These are phyloP conservation scores for Epicampocera succincta DNA, from an alignment of 2,888 invertebrate genomes.

Conservation along the genomic window DNA sequence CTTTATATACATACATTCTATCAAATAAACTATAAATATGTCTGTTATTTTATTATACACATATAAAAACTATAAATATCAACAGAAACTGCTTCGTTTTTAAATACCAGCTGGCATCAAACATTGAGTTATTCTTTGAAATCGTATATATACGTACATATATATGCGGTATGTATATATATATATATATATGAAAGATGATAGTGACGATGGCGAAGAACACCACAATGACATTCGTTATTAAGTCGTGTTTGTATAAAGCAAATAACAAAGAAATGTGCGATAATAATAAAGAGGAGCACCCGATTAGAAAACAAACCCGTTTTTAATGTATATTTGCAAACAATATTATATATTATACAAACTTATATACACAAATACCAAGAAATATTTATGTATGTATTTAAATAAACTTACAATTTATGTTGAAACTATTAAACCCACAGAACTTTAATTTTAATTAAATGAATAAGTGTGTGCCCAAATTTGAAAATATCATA, in stretches of 20 bases:
- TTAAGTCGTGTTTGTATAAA: slow-evolving; percentile 23
- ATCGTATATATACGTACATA: neutral
- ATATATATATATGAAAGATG: slow-evolving; percentile 8
- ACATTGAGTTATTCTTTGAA: slow-evolving; percentile 11
- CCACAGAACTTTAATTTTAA: too few relatives aligned
- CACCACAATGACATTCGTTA: slow-evolving; percentile 3
- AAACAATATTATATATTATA: slow-evolving; percentile 19
- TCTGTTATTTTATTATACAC: slow-evolving; percentile 5
- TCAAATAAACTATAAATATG: slow-evolving; percentile 30
- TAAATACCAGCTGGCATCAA: slow-evolving; percentile 3
- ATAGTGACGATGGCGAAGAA: slow-evolving; percentile 19
- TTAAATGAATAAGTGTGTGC: slow-evolving; percentile 22
- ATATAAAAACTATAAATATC: neutral
- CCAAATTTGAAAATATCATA: slow-evolving; percentile 3
- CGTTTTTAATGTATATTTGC: slow-evolving; percentile 59
- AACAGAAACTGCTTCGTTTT: too few relatives aligned
- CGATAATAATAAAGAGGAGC: neutral
- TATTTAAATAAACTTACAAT: slow-evolving; percentile 41
- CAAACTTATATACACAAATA: slow-evolving; percentile 6
- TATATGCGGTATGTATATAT: slow-evolving; percentile 32
- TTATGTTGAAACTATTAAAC: too few relatives aligned
- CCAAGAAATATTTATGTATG: slow-evolving; percentile 3
- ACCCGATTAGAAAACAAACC: slow-evolving; percentile 66
- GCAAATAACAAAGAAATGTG: slow-evolving; percentile 1
- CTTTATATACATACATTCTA: slow-evolving; percentile 3